phyloP scores from a whole-genome alignment of 2,888 invertebrate genomes.

The Coenonympha glycerion region DNA sequence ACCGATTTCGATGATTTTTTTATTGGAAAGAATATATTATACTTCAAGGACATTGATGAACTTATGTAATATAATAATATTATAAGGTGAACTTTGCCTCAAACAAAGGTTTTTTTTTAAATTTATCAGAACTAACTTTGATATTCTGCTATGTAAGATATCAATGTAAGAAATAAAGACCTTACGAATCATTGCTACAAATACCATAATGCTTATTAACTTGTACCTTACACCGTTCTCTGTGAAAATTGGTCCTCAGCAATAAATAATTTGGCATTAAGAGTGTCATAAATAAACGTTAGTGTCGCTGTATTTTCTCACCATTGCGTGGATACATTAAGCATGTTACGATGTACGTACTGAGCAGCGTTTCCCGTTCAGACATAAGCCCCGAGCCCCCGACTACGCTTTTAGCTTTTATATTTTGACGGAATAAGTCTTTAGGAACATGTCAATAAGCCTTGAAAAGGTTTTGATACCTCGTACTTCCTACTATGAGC shows the following conservation, averaged over 20 bases:
- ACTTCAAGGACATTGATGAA: no score
- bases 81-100: no score
- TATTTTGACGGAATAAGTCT: slow-evolving; percentile 20
- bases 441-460: slow-evolving; percentile 17
- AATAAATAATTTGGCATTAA: slow-evolving; percentile 9
- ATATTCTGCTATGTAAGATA: no score
- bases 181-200: no score
- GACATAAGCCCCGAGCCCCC: slow-evolving; percentile 38
- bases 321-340: slow-evolving; percentile 6
- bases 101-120: no score
- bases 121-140: no score
- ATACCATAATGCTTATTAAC: no score
- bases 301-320: slow-evolving; percentile 15
- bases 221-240: no score
- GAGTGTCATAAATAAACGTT: slow-evolving; percentile 14
- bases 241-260: neutral
- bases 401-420: slow-evolving; percentile 40
- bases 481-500: neutral
- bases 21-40: no score
- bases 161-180: no score
- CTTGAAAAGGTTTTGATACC: slow-evolving; percentile 14
- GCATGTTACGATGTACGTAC: slow-evolving; percentile 4
- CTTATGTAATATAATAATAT: no score
- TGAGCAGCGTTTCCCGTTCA: slow-evolving; percentile 12
- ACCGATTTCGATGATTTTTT: no score